These are phyloP conservation scores for Pachypanchax playfairii DNA, from an alignment of 2,113 vertebrate species.

Conservation along the genomic window DNA sequence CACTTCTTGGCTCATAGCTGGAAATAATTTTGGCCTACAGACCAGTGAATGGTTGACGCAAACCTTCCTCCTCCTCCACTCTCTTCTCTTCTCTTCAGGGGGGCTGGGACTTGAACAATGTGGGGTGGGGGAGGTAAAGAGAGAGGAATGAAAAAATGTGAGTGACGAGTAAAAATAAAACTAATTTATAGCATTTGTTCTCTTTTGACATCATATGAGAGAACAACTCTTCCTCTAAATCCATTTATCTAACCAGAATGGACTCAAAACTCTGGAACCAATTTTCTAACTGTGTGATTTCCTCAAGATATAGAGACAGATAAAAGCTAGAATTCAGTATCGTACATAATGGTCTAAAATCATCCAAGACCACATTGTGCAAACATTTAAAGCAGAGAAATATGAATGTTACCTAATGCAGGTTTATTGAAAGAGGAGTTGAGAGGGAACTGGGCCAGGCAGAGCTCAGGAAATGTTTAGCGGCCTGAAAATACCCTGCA, in stretches of 20 bases:
- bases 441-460: constrained; percentile 12
- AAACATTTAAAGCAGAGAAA: constrained; percentile 23
- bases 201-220: constrained; percentile 14
- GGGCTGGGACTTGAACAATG: constrained; percentile 22
- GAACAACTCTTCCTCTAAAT: constrained; percentile 1
- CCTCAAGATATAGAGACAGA: constrained; percentile 25
- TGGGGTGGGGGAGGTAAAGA: constrained; percentile 31
- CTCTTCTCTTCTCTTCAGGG: constrained; percentile 24
- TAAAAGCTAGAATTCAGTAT: too few species aligned
- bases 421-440: constrained; percentile 28
- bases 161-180: constrained; percentile 18
- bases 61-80: constrained; percentile 44
- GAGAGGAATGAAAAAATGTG: constrained; percentile 32
- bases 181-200: constrained; percentile 20
- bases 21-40: constrained; percentile 79
- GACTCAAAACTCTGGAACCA: too few species aligned
- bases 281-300: constrained; percentile 42
- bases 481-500: constrained; percentile 47
- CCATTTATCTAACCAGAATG: background rate
- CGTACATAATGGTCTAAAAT: too few species aligned
- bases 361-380: constrained; percentile 46
- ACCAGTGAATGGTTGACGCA: constrained; percentile 56
- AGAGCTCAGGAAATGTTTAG: constrained; percentile 67
- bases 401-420: constrained; percentile 33
- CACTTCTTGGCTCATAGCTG: constrained; percentile 76